phyloP scores from a whole-genome alignment of 2,797 vertebrate species.

The Potorous gilbertii region DNA sequence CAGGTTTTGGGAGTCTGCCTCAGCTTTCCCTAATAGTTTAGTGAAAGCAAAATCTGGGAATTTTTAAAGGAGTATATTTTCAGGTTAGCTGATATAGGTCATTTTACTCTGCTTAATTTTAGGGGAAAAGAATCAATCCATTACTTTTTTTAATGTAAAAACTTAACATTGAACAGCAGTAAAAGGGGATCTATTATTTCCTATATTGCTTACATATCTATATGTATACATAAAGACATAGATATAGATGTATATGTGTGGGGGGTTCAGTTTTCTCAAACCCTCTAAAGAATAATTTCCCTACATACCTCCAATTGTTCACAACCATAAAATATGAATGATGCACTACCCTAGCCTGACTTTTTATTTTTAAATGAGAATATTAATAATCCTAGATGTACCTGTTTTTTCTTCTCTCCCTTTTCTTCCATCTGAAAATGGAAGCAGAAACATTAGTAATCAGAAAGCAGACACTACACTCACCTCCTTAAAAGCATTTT shows the following conservation, averaged over 20 bases:
- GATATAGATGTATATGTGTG: not conserved
- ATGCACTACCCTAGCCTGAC: conserved; percentile 41
- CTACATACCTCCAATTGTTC: not conserved
- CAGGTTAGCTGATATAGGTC: not conserved
- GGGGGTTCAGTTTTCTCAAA: not conserved
- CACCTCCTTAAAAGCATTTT: conserved; percentile 61
- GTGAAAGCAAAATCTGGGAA: conserved; percentile 28
- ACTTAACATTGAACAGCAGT: not conserved
- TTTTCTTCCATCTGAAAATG: conserved; percentile 44
- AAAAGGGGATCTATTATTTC: conserved; percentile 1
- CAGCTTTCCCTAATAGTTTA: conserved; percentile 33
- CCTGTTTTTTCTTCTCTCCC: conserved; percentile 21
- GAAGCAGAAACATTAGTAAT: conserved; percentile 51
- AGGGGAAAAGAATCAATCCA: conserved; percentile 3
- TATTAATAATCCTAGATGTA: conserved; percentile 32
- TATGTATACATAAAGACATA: too few species aligned
- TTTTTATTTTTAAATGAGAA: conserved; percentile 65
- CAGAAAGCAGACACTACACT: conserved; percentile 62
- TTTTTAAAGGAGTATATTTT: conserved; percentile 33
- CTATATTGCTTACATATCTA: not conserved
- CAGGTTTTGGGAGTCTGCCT: conserved; percentile 38
- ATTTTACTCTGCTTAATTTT: conserved; percentile 42
- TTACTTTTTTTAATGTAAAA: not conserved
- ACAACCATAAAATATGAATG: conserved; percentile 62
- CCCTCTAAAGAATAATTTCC: not conserved